phyloP scores from a whole-genome alignment of 2,113 vertebrate genomes.

The Danionella cerebrum region DNA sequence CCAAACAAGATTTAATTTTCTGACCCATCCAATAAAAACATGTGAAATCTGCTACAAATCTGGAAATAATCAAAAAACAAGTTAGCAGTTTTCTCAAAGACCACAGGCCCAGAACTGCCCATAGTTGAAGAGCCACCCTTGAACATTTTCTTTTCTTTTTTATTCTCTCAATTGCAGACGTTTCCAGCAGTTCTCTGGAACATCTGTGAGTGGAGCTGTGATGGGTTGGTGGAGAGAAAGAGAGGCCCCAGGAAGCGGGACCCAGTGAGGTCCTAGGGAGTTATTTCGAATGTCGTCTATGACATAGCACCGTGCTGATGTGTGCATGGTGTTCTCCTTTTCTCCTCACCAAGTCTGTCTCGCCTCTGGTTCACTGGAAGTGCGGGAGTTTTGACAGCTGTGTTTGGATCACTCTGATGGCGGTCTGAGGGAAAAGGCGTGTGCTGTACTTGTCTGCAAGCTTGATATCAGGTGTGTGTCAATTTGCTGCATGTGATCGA shows the following conservation, averaged over 20 bases:
- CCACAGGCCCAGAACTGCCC: background rate
- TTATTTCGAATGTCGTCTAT: conserved; percentile 45
- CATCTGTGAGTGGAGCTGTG: conserved; percentile 17
- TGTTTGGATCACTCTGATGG: conserved; percentile 58
- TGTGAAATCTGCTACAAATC: too few species aligned
- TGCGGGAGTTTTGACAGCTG: conserved; percentile 70
- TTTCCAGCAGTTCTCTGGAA: background rate
- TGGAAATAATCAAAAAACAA: too few species aligned
- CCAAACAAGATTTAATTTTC: too few species aligned
- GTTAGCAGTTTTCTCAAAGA: background rate
- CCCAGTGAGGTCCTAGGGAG: conserved; percentile 44
- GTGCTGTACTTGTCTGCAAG: conserved; percentile 43
- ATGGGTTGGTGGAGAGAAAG: conserved; percentile 19
- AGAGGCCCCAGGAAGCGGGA: conserved; percentile 32
- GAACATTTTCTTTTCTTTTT: background rate
- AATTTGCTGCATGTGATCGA: background rate
- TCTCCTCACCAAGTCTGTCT: conserved; percentile 46
- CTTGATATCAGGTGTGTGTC: conserved; percentile 28
- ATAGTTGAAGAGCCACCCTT: background rate
- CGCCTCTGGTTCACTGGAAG: conserved; percentile 58
- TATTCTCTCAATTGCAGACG: background rate
- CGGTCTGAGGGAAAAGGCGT: conserved; percentile 64
- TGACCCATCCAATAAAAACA: too few species aligned
- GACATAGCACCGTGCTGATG: conserved; percentile 23
- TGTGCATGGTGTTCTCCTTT: conserved; percentile 21